Conservation (phyloP, 2,113 vertebrate species). For the Cyprinodon variegatus region DNA sequence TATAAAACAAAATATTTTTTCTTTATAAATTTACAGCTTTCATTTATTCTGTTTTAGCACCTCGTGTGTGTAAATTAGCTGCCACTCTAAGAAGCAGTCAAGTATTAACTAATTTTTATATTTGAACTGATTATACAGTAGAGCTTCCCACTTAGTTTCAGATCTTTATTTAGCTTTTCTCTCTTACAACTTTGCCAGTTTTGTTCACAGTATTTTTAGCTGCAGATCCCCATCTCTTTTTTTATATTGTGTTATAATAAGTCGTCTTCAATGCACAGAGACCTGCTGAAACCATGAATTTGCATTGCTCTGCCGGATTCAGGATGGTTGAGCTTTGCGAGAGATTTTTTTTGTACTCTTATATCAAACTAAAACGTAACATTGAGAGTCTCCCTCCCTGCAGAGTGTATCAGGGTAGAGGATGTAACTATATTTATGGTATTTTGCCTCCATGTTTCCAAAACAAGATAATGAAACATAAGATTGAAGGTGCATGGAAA, state of each 20-base stretch:
- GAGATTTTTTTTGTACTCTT: background rate
- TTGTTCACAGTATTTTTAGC: background rate
- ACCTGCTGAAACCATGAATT: background rate
- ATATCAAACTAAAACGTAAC: background rate
- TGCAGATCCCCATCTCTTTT: background rate
- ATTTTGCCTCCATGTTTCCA: too few species aligned
- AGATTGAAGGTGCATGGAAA: background rate
- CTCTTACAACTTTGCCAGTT: background rate
- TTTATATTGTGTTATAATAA: background rate
- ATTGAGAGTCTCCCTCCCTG: background rate
- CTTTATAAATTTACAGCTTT: background rate
- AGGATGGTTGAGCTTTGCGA: background rate
- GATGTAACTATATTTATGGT: too few species aligned
- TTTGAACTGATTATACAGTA: background rate
- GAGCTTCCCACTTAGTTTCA: background rate
- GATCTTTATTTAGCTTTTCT: conserved; percentile 1
- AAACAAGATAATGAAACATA: background rate
- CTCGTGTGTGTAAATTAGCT: background rate
- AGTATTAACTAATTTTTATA: background rate
- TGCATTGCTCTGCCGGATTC: background rate
- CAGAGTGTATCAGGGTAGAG: background rate
- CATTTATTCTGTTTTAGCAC: background rate
- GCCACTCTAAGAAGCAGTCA: background rate
- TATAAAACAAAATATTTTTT: background rate
- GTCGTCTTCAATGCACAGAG: background rate